Percentiles rank a stretch among this genome's conserved stretches.
phyloP scores from a whole-genome alignment of 2,113 vertebrate species.

The Colossoma macropomum region DNA sequence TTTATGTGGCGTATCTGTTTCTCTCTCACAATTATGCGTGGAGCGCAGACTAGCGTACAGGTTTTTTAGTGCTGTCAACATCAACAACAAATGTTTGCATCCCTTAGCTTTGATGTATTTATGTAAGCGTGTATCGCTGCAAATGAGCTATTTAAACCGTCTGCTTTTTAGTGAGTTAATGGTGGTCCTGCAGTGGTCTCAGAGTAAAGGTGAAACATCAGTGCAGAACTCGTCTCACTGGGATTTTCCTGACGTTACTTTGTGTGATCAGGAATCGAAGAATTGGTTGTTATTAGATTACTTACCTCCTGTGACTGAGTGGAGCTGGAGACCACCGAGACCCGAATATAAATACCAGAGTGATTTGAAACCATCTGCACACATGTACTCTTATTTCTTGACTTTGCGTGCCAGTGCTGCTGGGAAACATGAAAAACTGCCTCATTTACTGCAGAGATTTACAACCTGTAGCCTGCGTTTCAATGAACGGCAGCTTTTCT shows the following conservation, averaged over 20 bases:
- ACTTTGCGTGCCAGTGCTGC: slow-evolving; percentile 56
- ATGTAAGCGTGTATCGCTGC: not conserved
- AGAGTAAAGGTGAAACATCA: not conserved
- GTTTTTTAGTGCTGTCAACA: not conserved
- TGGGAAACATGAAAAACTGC: slow-evolving; percentile 57
- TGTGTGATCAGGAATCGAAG: not conserved
- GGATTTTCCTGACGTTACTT: not conserved
- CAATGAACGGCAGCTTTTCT: slow-evolving; percentile 62
- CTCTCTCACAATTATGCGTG: not conserved
- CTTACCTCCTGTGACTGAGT: not conserved
- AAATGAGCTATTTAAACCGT: not conserved
- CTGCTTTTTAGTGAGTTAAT: not conserved
- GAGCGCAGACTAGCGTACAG: not conserved
- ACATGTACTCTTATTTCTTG: slow-evolving; percentile 5
- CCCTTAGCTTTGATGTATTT: not conserved
- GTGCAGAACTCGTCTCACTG: not conserved
- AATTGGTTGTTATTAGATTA: not conserved
- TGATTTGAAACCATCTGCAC: slow-evolving; percentile 31
- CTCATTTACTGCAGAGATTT: slow-evolving; percentile 58
- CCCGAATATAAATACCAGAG: not conserved
- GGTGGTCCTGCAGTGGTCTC: not conserved
- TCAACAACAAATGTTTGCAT: not conserved
- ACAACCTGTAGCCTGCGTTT: slow-evolving; percentile 63
- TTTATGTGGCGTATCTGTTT: not conserved
- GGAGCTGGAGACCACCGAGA: not conserved